phyloP scores from a whole-genome alignment of 2,113 vertebrate genomes.

The Mystacornis crossleyi region DNA sequence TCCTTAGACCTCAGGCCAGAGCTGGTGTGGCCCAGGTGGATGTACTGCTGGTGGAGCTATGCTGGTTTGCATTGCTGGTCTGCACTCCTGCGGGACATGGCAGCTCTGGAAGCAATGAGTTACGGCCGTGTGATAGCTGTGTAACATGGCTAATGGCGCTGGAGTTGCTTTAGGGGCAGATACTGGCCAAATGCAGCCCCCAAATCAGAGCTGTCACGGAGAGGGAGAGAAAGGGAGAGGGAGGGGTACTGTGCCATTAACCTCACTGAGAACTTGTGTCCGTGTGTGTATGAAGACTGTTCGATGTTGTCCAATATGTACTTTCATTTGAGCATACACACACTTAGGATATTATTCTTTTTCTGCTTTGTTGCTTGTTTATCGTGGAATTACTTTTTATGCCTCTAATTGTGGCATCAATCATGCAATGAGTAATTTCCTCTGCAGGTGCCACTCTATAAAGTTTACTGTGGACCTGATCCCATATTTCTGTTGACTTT shows the following conservation, averaged over 20 bases:
- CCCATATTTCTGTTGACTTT: conserved; percentile 47
- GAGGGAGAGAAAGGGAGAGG: not conserved
- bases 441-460: conserved; percentile 28
- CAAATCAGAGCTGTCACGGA: rapidly evolving
- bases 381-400: conserved; percentile 45
- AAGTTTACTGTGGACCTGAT: conserved; percentile 46
- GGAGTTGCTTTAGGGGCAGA: not conserved
- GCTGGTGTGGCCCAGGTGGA: not conserved
- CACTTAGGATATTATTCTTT: not conserved
- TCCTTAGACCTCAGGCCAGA: not conserved
- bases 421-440: conserved; percentile 51
- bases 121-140: not conserved
- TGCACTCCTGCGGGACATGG: not conserved
- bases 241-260: not conserved
- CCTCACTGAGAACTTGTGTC: not conserved
- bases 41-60: not conserved
- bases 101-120: not conserved
- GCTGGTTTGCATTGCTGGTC: not conserved
- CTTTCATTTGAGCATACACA: not conserved
- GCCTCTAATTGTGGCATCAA: conserved; percentile 48
- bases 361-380: not conserved
- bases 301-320: rapidly evolving
- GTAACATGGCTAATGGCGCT: not conserved
- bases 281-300: not conserved
- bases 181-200: not conserved